Evolutionary conservation across 2,888 invertebrate species (phyloP).

Genomic region (Caenorhabditis becei): DNA sequence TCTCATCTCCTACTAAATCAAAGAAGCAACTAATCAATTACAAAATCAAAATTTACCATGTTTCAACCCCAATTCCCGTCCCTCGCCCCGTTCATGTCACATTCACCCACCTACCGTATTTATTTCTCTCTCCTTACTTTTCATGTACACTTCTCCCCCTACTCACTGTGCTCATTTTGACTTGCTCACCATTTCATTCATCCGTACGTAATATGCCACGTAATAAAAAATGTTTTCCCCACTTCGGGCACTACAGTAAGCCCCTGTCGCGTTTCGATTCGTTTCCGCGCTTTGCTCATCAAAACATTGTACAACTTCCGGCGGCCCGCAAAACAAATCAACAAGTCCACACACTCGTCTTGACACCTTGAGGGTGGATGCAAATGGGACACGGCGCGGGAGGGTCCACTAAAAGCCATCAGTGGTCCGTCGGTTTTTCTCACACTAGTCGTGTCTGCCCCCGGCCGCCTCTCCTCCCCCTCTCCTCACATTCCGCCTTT

Average conservation of each 20-base stretch:
- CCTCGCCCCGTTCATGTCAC: constrained; percentile 26
- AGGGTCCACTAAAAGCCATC: constrained; percentile 55
- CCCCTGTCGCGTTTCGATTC: not conserved
- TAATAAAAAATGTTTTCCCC: constrained; percentile 29
- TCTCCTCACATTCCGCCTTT: constrained; percentile 14
- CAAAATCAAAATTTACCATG: constrained; percentile 44
- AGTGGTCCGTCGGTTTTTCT: constrained; percentile 56
- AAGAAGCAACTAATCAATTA: constrained; percentile 12
- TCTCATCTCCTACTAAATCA: constrained; percentile 1
- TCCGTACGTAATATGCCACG: constrained; percentile 36
- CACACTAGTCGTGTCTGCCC: constrained; percentile 24
- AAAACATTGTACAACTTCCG: constrained; percentile 9
- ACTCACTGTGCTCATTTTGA: constrained; percentile 23
- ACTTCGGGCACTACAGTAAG: not conserved
- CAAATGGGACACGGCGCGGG: constrained; percentile 33
- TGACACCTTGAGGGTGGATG: constrained; percentile 60
- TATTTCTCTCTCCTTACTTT: constrained; percentile 40
- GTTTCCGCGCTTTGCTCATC: constrained; percentile 12
- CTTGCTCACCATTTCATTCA: constrained; percentile 23
- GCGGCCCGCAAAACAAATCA: constrained; percentile 49
- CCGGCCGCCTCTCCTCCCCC: not conserved
- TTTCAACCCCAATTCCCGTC: constrained; percentile 35
- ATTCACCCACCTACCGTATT: constrained; percentile 27
- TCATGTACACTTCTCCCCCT: constrained; percentile 32
- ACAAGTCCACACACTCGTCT: constrained; percentile 47